A percentile compares a stretch with the other conserved stretches of the same genome.
These are phyloP conservation scores for Borostomias antarcticus DNA, from an alignment of 2,797 vertebrate species.

Conservation along the genomic window DNA sequence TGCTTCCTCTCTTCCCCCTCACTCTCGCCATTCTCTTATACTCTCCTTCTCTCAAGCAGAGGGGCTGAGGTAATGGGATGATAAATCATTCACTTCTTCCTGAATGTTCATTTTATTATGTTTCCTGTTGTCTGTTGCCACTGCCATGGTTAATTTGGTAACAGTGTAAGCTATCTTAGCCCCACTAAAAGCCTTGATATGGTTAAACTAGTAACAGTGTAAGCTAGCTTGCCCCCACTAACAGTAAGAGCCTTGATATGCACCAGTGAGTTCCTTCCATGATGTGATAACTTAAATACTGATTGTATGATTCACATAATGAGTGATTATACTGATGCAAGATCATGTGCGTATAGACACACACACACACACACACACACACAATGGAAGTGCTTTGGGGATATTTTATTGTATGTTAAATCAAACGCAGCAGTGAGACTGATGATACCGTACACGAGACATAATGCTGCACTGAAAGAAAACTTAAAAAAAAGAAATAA, in stretches of 20 bases:
- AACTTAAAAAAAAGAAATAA: neutral
- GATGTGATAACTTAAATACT: neutral
- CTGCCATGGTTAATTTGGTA: neutral
- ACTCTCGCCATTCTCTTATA: neutral
- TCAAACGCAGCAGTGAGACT: too few species aligned
- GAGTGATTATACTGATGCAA: neutral
- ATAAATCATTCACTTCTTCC: neutral
- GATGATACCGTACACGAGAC: too few species aligned
- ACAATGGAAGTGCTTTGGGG: too few species aligned
- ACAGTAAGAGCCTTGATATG: neutral
- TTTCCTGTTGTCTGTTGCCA: neutral
- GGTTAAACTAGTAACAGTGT: neutral
- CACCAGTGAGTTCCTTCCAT: slow-evolving; percentile 3
- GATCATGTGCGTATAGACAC: neutral
- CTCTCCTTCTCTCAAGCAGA: neutral
- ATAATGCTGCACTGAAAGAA: too few species aligned
- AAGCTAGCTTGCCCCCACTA: too few species aligned
- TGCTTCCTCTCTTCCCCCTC: neutral
- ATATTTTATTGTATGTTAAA: too few species aligned
- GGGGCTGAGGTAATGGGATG: neutral
- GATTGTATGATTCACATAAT: neutral
- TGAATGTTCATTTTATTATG: neutral
- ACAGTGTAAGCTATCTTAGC: neutral
- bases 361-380: neutral
- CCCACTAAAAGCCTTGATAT: neutral